Evolutionary conservation across 2,888 invertebrate genomes (phyloP).

Genomic region (Calameuta pallipes): DNA sequence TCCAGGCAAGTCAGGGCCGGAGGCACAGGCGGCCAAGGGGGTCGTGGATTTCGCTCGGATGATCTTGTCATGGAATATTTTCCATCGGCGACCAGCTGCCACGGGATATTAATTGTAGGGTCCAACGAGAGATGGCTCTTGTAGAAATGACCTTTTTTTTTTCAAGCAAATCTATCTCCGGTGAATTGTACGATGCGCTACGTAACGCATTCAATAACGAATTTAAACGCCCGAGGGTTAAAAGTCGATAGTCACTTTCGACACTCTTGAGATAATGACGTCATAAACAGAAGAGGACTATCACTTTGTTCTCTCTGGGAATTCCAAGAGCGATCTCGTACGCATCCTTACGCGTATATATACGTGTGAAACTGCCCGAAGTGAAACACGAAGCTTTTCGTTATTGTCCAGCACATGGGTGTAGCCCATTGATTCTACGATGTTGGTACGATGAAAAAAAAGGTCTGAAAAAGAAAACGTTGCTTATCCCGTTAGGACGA

Average conservation of each 20-base stretch:
- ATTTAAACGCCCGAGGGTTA: neutral
- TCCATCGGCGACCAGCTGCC: neutral
- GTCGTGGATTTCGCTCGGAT: neutral
- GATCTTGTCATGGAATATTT: neutral
- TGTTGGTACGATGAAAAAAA: neutral
- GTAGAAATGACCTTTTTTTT: no score
- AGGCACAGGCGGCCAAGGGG: neutral
- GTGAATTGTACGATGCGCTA: neutral
- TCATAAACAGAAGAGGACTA: neutral
- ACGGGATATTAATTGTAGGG: neutral
- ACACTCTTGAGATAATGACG: neutral
- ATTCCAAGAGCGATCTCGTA: neutral
- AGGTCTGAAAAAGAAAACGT: neutral
- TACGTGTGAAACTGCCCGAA: neutral
- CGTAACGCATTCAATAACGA: neutral
- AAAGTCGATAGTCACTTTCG: neutral
- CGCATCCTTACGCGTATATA: neutral
- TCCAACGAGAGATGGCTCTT: neutral
- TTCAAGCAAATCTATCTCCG: no score
- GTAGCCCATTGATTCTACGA: neutral
- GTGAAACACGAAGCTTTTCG: neutral
- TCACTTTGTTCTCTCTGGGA: neutral
- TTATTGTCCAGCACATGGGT: neutral
- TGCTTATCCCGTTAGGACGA: neutral
- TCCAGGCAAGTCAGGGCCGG: neutral